These are phyloP conservation scores for Samia ricini DNA, from an alignment of 1,140 invertebrate species.

Conservation along the genomic window DNA sequence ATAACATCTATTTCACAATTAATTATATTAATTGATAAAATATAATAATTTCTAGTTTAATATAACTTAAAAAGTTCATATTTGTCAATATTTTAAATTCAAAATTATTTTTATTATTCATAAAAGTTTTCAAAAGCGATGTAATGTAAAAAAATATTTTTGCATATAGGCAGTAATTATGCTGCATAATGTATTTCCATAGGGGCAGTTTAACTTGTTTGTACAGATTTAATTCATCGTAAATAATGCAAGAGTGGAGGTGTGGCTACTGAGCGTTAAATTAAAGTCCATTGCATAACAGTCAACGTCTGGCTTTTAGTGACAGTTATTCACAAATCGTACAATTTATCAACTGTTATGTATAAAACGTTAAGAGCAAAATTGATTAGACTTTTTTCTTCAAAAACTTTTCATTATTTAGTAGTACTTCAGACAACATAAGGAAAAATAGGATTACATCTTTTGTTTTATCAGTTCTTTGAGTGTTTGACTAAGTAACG, in stretches of 20 bases:
- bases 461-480: no score
- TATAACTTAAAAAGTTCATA: no score
- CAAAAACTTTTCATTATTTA: background rate
- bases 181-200: background rate
- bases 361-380: background rate
- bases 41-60: no score
- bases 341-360: background rate
- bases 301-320: background rate
- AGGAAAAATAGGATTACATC: no score
- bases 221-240: background rate
- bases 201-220: background rate
- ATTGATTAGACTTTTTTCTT: background rate
- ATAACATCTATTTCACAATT: no score
- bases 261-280: background rate
- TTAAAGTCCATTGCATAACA: background rate
- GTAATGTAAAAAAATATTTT: background rate
- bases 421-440: background rate
- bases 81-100: no score
- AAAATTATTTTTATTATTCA: no score
- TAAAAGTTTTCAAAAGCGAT: background rate
- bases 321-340: background rate
- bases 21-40: no score
- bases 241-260: background rate
- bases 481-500: no score
- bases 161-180: background rate